phyloP scores from a whole-genome alignment of 2,888 invertebrate genomes.

The Orthonevra nobilis region DNA sequence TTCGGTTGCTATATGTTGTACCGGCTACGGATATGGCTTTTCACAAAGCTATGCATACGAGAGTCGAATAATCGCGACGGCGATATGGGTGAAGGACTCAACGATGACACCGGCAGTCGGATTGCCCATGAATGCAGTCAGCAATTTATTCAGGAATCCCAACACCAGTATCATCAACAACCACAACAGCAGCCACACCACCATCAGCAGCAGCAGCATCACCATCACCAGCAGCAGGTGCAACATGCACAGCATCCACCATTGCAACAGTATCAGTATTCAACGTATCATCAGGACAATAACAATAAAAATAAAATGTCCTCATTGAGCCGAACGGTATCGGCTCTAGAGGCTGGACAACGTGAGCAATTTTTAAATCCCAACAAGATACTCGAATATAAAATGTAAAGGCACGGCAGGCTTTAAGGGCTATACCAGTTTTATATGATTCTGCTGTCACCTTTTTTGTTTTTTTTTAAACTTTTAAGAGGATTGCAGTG shows the following conservation, averaged over 20 bases:
- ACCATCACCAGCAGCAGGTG: slow-evolving; percentile 46
- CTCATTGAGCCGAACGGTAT: slow-evolving; percentile 78
- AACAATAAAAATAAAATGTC: slow-evolving; percentile 74
- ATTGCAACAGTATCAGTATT: slow-evolving; percentile 70
- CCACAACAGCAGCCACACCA: slow-evolving; percentile 66
- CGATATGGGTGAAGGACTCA: slow-evolving; percentile 78
- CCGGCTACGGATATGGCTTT: slow-evolving; percentile 80
- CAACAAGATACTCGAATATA: slow-evolving; percentile 80
- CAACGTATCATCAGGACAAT: slow-evolving; percentile 72
- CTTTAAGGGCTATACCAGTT: neutral
- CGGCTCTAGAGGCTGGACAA: slow-evolving; percentile 79
- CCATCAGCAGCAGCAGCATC: slow-evolving; percentile 33
- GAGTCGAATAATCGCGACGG: slow-evolving; percentile 79
- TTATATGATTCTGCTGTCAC: neutral
- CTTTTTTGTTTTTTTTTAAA: neutral
- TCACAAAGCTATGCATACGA: slow-evolving; percentile 79
- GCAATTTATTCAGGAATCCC: slow-evolving; percentile 76
- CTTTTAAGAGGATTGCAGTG: neutral
- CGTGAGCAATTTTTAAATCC: slow-evolving; percentile 80
- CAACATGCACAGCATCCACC: slow-evolving; percentile 67
- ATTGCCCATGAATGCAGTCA: slow-evolving; percentile 75
- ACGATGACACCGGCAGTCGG: slow-evolving; percentile 78
- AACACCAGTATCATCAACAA: slow-evolving; percentile 77
- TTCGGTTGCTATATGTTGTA: slow-evolving; percentile 82
- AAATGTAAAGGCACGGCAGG: slow-evolving; percentile 78